phyloP scores from a whole-genome alignment of 2,888 invertebrate genomes.

The Meiosimyza decipiens region DNA sequence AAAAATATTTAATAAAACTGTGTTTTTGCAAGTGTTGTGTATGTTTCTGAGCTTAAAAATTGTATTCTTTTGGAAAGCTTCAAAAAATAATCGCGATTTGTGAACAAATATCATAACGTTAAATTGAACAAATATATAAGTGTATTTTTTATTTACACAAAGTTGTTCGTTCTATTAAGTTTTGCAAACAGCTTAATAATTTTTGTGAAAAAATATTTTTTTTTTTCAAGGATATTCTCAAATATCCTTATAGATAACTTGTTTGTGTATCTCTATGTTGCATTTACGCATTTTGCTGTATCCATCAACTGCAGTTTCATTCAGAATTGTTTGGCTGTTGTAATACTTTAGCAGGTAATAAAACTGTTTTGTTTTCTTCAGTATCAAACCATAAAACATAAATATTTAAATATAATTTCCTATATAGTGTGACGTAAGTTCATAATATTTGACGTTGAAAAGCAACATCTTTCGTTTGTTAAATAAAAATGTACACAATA shows the following conservation, averaged over 20 bases:
- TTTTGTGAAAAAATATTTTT: too few relatives aligned
- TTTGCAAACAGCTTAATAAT: too few relatives aligned
- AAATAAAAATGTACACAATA: not conserved
- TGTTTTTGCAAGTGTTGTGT: not conserved
- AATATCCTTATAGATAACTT: slow-evolving; percentile 17
- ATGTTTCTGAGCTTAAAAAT: not conserved
- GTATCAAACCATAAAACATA: not conserved
- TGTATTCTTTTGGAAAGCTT: not conserved
- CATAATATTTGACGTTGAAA: not conserved
- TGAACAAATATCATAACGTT: too few relatives aligned
- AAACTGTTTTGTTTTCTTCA: not conserved
- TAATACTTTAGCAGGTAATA: slow-evolving; percentile 17
- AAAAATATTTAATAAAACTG: not conserved
- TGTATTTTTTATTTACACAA: too few relatives aligned
- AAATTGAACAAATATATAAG: too few relatives aligned
- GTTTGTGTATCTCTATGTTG: slow-evolving; percentile 31
- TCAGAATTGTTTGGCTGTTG: not conserved
- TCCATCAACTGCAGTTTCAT: slow-evolving; percentile 21
- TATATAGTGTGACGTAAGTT: not conserved
- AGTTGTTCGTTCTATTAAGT: too few relatives aligned
- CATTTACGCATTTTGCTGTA: slow-evolving; percentile 14
- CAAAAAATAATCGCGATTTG: not conserved
- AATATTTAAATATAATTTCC: not conserved
- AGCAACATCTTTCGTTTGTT: not conserved
- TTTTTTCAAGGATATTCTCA: slow-evolving; percentile 24